Percentiles rank a stretch among this genome's conserved stretches.
Conservation (phyloP, 2,888 invertebrate species). For the Carabus problematicus region DNA sequence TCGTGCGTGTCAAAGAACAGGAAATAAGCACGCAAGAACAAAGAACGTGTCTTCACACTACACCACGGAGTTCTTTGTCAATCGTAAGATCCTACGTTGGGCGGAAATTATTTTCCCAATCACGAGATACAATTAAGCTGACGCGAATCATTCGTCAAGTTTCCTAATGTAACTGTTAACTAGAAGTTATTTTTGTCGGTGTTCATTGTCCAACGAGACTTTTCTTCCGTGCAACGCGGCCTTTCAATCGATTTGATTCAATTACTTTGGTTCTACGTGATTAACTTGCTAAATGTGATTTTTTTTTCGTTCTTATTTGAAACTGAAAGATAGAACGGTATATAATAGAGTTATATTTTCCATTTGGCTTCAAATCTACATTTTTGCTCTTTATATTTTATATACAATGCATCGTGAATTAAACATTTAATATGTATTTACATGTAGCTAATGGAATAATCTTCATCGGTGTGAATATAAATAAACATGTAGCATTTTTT, state of each 20-base stretch:
- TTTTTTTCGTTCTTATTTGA: too few relatives aligned
- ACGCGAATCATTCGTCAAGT: slow-evolving; percentile 13
- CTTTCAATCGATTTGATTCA: too few relatives aligned
- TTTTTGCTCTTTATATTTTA: too few relatives aligned
- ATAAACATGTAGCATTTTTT: background rate
- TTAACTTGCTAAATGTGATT: too few relatives aligned
- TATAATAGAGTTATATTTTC: too few relatives aligned
- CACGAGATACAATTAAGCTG: slow-evolving; percentile 23
- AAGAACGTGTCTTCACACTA: slow-evolving; percentile 4
- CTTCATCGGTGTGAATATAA: background rate
- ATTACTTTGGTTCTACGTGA: too few relatives aligned
- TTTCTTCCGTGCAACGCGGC: background rate
- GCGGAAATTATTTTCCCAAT: slow-evolving; percentile 20
- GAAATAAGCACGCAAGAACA: slow-evolving; percentile 28
- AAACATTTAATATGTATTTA: too few relatives aligned
- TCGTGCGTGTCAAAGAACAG: slow-evolving; percentile 23
- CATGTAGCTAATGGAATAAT: too few relatives aligned
- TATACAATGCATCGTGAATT: too few relatives aligned
- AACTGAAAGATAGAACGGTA: too few relatives aligned
- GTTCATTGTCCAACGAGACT: background rate
- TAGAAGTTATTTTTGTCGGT: slow-evolving; percentile 22
- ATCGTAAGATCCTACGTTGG: background rate
- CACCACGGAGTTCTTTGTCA: background rate
- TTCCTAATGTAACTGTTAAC: slow-evolving; percentile 25
- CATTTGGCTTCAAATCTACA: too few relatives aligned